phyloP scores from a whole-genome alignment of 2,888 invertebrate genomes.

The Platynereis dumerilii region DNA sequence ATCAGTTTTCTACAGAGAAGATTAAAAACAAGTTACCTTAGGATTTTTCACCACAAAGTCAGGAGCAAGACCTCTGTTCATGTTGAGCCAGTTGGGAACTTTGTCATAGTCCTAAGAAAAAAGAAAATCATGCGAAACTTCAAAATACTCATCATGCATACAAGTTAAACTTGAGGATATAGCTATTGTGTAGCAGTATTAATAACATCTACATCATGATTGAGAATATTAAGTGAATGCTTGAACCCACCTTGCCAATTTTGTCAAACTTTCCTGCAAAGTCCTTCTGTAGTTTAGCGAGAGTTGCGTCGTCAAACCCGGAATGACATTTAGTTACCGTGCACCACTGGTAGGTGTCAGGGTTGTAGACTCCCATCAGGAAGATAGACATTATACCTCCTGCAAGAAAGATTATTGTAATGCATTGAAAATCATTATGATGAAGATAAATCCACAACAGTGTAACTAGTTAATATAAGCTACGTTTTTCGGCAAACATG shows the following conservation, averaged over 20 bases:
- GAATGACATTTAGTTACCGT: slow-evolving; percentile 85
- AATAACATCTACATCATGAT: too few species aligned
- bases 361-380: slow-evolving; percentile 88
- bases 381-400: slow-evolving; percentile 92
- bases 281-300: slow-evolving; percentile 75
- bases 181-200: too few species aligned
- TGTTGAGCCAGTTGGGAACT: slow-evolving; percentile 82
- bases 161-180: too few species aligned
- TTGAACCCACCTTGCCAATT: slow-evolving; percentile 70
- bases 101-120: slow-evolving; percentile 68
- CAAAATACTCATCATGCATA: too few species aligned
- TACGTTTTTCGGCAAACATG: too few species aligned
- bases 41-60: slow-evolving; percentile 88
- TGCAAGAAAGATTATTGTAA: slow-evolving; percentile 37
- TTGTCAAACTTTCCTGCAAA: slow-evolving; percentile 74
- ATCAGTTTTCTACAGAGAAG: too few species aligned
- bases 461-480: too few species aligned
- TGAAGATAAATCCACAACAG: too few species aligned
- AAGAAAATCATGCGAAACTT: background rate
- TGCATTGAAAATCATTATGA: too few species aligned
- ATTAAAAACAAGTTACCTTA: slow-evolving; percentile 64
- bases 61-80: slow-evolving; percentile 83
- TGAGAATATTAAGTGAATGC: background rate
- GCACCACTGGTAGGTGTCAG: slow-evolving; percentile 73
- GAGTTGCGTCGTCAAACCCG: slow-evolving; percentile 86